phyloP scores from a whole-genome alignment of 2,113 vertebrate species.

The Sander lucioperca region DNA sequence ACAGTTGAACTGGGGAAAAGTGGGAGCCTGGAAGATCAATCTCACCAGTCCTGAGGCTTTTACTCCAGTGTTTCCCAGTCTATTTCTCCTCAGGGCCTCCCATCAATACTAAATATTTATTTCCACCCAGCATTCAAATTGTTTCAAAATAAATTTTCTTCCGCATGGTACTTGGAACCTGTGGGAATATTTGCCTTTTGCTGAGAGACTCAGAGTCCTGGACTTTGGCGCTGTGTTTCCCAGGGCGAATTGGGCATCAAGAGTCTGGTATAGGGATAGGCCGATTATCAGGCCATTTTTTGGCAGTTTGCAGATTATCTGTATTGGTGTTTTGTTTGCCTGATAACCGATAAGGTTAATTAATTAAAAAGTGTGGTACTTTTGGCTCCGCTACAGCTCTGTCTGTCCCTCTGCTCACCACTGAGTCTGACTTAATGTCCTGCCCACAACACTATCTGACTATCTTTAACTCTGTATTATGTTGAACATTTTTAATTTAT shows the following conservation, averaged over 20 bases:
- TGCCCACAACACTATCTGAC: no score
- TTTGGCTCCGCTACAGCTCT: no score
- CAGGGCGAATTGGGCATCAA: conserved; percentile 40
- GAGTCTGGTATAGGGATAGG: conserved; percentile 5
- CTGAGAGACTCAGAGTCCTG: conserved; percentile 18
- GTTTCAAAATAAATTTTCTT: conserved; percentile 53
- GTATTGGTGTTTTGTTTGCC: no score
- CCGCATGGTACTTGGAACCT: conserved; percentile 9
- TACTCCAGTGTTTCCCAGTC: conserved; percentile 20
- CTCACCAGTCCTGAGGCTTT: conserved; percentile 44
- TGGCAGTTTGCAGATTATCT: no score
- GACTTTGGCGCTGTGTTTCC: conserved; percentile 39
- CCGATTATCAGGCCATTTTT: no score
- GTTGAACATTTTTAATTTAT: no score
- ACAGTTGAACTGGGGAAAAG: conserved; percentile 65
- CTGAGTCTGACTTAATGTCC: no score
- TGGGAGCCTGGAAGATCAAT: conserved; percentile 47
- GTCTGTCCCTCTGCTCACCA: no score
- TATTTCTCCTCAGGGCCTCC: conserved; percentile 38
- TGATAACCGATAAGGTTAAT: no score
- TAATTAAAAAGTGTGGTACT: no score
- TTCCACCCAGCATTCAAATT: conserved; percentile 43
- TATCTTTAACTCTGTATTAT: no score
- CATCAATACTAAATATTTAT: conserved; percentile 62
- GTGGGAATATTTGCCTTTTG: conserved; percentile 62